Percentiles rank a stretch among this genome's conserved stretches.
phyloP scores from a whole-genome alignment of 2,888 invertebrate species.

The Abrostola triplasia region DNA sequence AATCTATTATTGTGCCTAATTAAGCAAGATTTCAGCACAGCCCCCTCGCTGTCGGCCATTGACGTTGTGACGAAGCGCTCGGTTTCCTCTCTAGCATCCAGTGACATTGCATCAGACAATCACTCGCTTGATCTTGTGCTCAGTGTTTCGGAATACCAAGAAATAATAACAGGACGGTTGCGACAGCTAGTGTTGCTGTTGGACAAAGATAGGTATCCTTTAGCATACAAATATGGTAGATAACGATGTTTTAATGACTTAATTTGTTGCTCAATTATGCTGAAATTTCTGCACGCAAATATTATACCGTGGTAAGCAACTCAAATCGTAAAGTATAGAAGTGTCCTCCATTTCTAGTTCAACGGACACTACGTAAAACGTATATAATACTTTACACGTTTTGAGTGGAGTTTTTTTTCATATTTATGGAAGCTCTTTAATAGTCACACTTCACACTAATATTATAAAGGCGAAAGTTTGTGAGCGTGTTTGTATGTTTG shows the following conservation, averaged over 20 bases:
- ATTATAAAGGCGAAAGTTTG: no score
- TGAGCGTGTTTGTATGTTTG: no score
- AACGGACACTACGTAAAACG: no score
- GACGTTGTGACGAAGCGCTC: not conserved
- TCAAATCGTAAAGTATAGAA: no score
- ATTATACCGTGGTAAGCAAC: not conserved
- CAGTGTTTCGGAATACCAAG: not conserved
- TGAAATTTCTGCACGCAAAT: no score
- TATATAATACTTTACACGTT: no score
- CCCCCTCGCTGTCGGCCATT: not conserved
- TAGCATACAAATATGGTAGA: no score
- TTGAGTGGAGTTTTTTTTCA: no score
- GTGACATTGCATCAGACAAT: not conserved
- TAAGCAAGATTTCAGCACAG: not conserved
- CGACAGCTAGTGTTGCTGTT: not conserved
- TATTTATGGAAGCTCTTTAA: no score
- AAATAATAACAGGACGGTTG: constrained; percentile 1
- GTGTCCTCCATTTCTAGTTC: no score
- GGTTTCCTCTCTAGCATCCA: not conserved
- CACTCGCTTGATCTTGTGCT: not conserved
- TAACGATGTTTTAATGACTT: not conserved
- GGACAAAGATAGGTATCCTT: not conserved
- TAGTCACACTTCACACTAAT: no score
- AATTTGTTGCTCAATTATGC: no score
- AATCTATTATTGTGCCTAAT: not conserved